Percentiles rank a stretch among this genome's conserved stretches.
phyloP scores from a whole-genome alignment of 1,140 invertebrate genomes.

The Drosophila baimaii region DNA sequence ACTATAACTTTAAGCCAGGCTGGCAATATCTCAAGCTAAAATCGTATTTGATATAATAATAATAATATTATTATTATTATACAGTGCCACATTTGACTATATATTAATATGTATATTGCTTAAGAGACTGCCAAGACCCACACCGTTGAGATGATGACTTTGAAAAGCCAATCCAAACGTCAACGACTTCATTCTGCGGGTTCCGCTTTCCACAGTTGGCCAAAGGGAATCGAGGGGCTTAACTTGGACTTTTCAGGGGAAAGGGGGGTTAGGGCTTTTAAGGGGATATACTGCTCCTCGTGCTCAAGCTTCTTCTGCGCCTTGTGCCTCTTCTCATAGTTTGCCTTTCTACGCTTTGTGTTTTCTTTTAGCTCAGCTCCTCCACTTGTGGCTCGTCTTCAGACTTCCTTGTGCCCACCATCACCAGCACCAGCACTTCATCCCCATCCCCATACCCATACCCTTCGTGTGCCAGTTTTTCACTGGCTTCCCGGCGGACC shows the following conservation, averaged over 20 bases:
- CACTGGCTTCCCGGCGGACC: slow-evolving; percentile 64
- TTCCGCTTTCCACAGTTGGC: slow-evolving; percentile 58
- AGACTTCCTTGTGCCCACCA: slow-evolving; percentile 66
- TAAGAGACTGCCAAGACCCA: slow-evolving; percentile 11
- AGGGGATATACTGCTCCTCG: slow-evolving; percentile 35
- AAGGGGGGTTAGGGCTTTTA: not conserved
- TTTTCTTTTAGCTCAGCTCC: slow-evolving; percentile 41
- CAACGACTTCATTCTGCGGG: slow-evolving; percentile 75
- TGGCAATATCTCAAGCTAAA: not conserved
- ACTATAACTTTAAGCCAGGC: not conserved
- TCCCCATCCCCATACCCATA: not conserved
- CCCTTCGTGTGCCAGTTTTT: slow-evolving; percentile 73
- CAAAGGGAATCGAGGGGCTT: slow-evolving; percentile 19
- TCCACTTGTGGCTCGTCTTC: slow-evolving; percentile 58
- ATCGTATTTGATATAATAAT: too few relatives aligned
- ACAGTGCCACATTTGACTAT: too few relatives aligned
- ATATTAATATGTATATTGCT: slow-evolving; percentile 6
- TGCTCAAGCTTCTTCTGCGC: slow-evolving; percentile 28
- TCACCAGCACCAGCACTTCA: slow-evolving; percentile 45
- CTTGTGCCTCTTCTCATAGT: slow-evolving; percentile 30
- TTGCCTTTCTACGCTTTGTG: slow-evolving; percentile 50
- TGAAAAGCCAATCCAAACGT: slow-evolving; percentile 70
- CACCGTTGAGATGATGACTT: slow-evolving; percentile 50
- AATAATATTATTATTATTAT: too few relatives aligned
- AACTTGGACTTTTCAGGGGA: slow-evolving; percentile 2